Evolutionary conservation across 2,113 vertebrate species (phyloP).

Genomic region (Leucosticte australis): DNA sequence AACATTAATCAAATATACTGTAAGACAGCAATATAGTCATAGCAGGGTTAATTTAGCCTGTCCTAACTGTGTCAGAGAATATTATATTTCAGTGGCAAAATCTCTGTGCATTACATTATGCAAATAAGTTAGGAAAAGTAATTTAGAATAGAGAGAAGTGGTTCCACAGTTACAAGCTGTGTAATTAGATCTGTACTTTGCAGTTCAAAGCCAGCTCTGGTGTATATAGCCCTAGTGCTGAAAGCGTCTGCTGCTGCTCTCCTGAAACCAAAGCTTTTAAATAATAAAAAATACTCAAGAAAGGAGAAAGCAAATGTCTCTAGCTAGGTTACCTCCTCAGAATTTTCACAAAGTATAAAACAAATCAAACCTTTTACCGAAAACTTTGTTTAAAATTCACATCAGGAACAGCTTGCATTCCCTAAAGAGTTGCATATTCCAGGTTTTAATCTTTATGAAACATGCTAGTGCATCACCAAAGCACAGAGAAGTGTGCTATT

Average conservation of each 20-base stretch:
- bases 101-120: slow-evolving; percentile 73
- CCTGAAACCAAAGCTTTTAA: slow-evolving; percentile 63
- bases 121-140: slow-evolving; percentile 72
- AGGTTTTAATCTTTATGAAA: not conserved
- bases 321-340: slow-evolving; percentile 2
- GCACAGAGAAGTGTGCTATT: not conserved
- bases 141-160: slow-evolving; percentile 67
- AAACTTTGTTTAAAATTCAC: slow-evolving; percentile 5
- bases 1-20: not conserved
- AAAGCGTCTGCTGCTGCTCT: slow-evolving; percentile 49
- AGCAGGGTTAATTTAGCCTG: slow-evolving; percentile 67
- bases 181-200: slow-evolving; percentile 74
- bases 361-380: not conserved
- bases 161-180: slow-evolving; percentile 70
- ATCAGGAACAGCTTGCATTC: not conserved
- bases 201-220: slow-evolving; percentile 70
- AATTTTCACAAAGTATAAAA: slow-evolving; percentile 37
- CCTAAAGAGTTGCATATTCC: not conserved
- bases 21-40: slow-evolving; percentile 37
- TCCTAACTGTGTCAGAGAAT: slow-evolving; percentile 49
- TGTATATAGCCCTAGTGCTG: slow-evolving; percentile 35
- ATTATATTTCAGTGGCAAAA: slow-evolving; percentile 63
- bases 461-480: not conserved
- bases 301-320: slow-evolving; percentile 55
- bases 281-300: slow-evolving; percentile 50